Conservation (phyloP, 2,113 vertebrate genomes). For the Mirounga angustirostris region DNA sequence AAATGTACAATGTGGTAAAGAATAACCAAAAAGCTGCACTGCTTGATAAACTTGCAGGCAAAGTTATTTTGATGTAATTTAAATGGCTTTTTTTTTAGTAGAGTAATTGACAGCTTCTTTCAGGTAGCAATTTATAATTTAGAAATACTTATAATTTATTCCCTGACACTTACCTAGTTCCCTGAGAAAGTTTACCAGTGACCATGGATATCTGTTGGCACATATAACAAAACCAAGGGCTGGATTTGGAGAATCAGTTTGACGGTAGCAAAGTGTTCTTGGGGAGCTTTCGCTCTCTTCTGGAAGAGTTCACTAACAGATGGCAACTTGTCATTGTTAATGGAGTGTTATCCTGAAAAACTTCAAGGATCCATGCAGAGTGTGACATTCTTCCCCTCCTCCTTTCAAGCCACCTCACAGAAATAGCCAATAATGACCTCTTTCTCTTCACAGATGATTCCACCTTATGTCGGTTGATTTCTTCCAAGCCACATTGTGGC, state of each 20-base stretch:
- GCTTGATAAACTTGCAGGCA: not conserved
- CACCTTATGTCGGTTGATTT: conserved; percentile 86
- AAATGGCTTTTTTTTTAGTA: conserved; percentile 57
- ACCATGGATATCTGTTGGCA: conserved; percentile 54
- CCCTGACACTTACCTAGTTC: conserved; percentile 37
- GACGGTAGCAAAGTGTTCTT: conserved; percentile 78
- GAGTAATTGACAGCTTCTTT: conserved; percentile 57
- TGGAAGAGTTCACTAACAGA: conserved; percentile 86
- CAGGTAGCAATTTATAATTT: conserved; percentile 48
- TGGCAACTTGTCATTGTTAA: conserved; percentile 86
- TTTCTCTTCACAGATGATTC: conserved; percentile 84
- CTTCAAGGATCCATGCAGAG: conserved; percentile 80
- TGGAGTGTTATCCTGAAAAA: conserved; percentile 80
- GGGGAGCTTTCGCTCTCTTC: conserved; percentile 80
- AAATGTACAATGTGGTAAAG: not conserved
- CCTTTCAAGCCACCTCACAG: conserved; percentile 81
- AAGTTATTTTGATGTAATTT: conserved; percentile 63
- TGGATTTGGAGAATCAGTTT: conserved; percentile 71
- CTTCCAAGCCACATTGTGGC: conserved; percentile 80
- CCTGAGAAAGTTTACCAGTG: conserved; percentile 56
- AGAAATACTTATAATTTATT: conserved; percentile 67
- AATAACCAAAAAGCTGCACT: not conserved
- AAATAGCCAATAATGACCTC: conserved; percentile 84
- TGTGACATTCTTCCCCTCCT: conserved; percentile 79
- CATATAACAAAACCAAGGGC: not conserved